phyloP scores from a whole-genome alignment of 2,113 vertebrate species.

The Carollia perspicillata region DNA sequence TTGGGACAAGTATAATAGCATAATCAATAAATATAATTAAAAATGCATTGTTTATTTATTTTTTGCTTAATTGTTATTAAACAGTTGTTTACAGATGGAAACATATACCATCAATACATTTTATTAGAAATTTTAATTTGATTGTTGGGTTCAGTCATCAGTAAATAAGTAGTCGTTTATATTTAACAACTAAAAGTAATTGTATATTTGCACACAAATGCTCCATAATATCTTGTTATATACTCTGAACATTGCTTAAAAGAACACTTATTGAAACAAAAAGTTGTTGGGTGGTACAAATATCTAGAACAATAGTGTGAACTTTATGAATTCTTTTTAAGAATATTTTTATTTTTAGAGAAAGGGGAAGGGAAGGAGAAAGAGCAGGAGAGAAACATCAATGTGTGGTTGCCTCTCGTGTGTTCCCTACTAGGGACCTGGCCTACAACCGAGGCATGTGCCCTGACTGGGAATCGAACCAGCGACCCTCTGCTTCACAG shows the following conservation, averaged over 20 bases:
- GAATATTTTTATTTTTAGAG: too few relatives aligned
- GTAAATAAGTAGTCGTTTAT: background rate
- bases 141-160: background rate
- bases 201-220: background rate
- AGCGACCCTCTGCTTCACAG: too few relatives aligned
- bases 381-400: too few relatives aligned
- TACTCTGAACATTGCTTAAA: background rate
- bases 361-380: too few relatives aligned
- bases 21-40: too few relatives aligned
- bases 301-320: background rate
- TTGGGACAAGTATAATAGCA: too few relatives aligned
- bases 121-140: constrained; percentile 32
- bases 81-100: background rate
- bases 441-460: too few relatives aligned
- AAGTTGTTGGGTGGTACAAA: background rate
- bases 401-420: too few relatives aligned
- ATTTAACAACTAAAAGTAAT: constrained; percentile 10
- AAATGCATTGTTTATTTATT: background rate
- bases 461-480: too few relatives aligned
- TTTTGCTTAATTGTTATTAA: background rate
- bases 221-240: background rate
- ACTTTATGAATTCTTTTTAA: too few relatives aligned
- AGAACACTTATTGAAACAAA: background rate
- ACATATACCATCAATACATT: background rate
- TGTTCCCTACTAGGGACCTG: too few relatives aligned